phyloP scores from a whole-genome alignment of 1,140 invertebrate genomes.

The Aphelinus atriplicis region DNA sequence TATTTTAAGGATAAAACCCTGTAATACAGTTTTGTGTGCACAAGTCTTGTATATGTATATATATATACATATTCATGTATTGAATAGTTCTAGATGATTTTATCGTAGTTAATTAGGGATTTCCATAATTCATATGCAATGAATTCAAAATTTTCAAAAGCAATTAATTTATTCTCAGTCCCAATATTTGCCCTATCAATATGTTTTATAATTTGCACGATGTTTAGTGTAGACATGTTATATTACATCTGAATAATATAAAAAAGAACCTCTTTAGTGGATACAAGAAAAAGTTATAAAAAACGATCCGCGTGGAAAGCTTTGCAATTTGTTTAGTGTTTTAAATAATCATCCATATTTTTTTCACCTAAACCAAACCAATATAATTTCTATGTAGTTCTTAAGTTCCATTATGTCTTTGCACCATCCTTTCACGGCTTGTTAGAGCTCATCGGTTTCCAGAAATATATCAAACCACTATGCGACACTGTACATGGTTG shows the following conservation, averaged over 20 bases:
- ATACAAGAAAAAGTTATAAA: too few relatives aligned
- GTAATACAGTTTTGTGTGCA: slow-evolving; percentile 67
- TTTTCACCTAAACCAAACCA: background rate
- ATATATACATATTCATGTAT: slow-evolving; percentile 41
- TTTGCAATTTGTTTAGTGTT: slow-evolving; percentile 25
- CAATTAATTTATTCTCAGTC: slow-evolving; percentile 14
- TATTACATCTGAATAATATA: too few relatives aligned
- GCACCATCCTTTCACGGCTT: slow-evolving; percentile 34
- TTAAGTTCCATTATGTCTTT: slow-evolving; percentile 23
- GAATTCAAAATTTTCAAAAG: background rate
- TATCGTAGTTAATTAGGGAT: slow-evolving; percentile 19
- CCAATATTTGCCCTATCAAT: background rate
- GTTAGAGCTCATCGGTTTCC: slow-evolving; percentile 23
- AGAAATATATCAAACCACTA: slow-evolving; percentile 5
- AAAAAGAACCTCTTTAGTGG: too few relatives aligned
- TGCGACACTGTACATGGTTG: background rate
- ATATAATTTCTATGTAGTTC: slow-evolving; percentile 18
- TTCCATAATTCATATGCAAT: slow-evolving; percentile 17
- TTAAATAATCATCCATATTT: slow-evolving; percentile 13
- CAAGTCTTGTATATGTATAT: slow-evolving; percentile 62
- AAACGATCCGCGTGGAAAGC: background rate
- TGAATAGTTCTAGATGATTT: slow-evolving; percentile 32
- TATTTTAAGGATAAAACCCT: slow-evolving; percentile 59
- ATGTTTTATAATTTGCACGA: slow-evolving; percentile 35
- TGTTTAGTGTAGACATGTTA: background rate